phyloP scores from a whole-genome alignment of 2,888 invertebrate genomes.

The Lasioglossum oenotherae region DNA sequence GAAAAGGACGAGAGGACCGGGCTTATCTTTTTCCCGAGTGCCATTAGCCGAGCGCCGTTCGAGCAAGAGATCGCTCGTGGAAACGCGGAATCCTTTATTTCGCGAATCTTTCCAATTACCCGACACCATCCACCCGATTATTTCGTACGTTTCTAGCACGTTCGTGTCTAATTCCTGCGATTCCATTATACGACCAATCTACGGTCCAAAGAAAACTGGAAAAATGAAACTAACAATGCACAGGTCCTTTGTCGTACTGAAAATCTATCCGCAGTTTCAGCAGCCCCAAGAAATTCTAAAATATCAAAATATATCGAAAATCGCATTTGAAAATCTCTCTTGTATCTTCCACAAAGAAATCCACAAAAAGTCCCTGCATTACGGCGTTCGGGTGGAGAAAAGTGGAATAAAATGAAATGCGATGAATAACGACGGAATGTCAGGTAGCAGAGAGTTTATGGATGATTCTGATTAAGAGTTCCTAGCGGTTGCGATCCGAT shows the following conservation, averaged over 20 bases:
- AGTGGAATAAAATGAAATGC: no score
- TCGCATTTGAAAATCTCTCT: neutral
- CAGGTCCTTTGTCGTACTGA: neutral
- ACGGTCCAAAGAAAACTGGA: neutral
- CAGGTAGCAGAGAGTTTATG: neutral
- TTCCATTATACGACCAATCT: no score
- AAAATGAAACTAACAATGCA: neutral
- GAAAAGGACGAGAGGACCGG: neutral
- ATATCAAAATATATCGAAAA: no score
- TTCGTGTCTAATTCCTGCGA: no score
- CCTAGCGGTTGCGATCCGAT: neutral
- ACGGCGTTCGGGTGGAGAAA: no score
- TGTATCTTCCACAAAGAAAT: neutral
- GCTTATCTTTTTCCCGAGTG: neutral
- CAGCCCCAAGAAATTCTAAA: neutral
- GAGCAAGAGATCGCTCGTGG: neutral
- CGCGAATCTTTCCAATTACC: slow-evolving; percentile 18
- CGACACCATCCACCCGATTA: neutral
- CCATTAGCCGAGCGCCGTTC: slow-evolving; percentile 12
- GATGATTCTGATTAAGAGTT: neutral
- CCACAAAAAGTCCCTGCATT: neutral
- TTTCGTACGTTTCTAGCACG: neutral
- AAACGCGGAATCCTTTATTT: neutral
- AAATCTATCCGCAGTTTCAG: neutral
- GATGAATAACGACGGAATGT: neutral